phyloP scores from a whole-genome alignment of 2,113 vertebrate species.

The Microtus pennsylvanicus region DNA sequence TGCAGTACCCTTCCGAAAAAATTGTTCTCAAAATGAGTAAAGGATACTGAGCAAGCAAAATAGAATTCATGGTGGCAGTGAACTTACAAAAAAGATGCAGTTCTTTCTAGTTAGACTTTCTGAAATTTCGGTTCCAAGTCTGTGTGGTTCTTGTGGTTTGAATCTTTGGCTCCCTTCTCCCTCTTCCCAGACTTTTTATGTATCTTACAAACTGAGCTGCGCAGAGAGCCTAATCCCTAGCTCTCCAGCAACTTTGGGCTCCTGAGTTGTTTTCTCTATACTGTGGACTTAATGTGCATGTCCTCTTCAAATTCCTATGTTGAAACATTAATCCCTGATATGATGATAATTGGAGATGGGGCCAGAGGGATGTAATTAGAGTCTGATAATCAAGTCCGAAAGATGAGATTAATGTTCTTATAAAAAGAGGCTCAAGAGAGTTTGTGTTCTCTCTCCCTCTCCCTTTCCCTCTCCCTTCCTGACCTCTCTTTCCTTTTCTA shows the following conservation, averaged over 20 bases:
- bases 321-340: neutral
- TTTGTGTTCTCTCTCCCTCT: neutral
- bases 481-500: neutral
- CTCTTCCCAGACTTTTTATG: conserved; percentile 14
- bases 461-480: neutral
- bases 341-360: conserved; percentile 11
- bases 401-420: neutral
- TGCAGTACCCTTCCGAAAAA: neutral
- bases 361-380: conserved; percentile 2
- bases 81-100: conserved; percentile 19
- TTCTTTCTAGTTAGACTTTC: conserved; percentile 33
- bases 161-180: conserved; percentile 44
- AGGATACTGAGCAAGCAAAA: conserved; percentile 41
- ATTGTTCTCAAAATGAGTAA: conserved; percentile 40
- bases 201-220: conserved; percentile 34
- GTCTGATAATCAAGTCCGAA: neutral
- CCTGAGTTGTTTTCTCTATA: conserved; percentile 37
- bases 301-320: conserved; percentile 13
- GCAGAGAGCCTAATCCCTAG: neutral
- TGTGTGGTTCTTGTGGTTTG: neutral
- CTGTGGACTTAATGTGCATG: neutral
- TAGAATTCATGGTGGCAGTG: neutral
- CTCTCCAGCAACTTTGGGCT: conserved; percentile 28
- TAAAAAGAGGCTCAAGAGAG: neutral
- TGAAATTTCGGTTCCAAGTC: neutral